phyloP scores from a whole-genome alignment of 30 jellyfish, hydroid and myxozoan genomes.

The Hydractinia symbiolongicarpus region DNA sequence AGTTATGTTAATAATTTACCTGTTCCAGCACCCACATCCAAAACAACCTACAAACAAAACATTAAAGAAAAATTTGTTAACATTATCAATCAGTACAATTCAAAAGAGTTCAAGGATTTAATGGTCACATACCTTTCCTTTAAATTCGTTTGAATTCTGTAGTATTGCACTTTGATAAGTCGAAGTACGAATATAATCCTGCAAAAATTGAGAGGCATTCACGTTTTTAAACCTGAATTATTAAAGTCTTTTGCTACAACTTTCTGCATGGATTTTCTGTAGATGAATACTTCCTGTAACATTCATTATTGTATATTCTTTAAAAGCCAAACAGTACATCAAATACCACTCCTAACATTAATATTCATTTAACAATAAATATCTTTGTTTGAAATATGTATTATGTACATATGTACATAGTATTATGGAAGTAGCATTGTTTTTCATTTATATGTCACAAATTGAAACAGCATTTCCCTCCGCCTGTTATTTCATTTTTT shows the following conservation, averaged over 20 bases:
- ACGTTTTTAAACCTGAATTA: neutral
- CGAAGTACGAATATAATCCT: conserved; percentile 95
- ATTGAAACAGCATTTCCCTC: no score
- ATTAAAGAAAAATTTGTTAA: neutral
- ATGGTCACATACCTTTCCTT: conserved; percentile 54
- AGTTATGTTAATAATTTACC: conserved; percentile 37
- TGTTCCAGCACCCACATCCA: conserved; percentile 99
- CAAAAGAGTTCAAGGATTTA: neutral
- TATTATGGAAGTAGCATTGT: no score
- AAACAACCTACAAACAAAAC: conserved; percentile 66
- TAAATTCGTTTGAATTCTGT: conserved; percentile 78
- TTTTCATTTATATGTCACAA: no score
- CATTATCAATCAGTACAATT: neutral
- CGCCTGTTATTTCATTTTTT: no score
- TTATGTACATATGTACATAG: no score
- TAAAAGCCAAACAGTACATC: neutral
- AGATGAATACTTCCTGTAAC: neutral
- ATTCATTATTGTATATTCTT: neutral
- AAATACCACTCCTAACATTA: neutral
- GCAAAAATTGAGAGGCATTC: neutral
- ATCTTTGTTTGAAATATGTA: no score
- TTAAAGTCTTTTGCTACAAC: neutral
- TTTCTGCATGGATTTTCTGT: neutral
- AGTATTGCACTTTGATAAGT: conserved; percentile 95
- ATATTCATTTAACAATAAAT: no score